These are phyloP conservation scores for Gopherus flavomarginatus DNA, from an alignment of 2,113 vertebrate species.

Conservation along the genomic window DNA sequence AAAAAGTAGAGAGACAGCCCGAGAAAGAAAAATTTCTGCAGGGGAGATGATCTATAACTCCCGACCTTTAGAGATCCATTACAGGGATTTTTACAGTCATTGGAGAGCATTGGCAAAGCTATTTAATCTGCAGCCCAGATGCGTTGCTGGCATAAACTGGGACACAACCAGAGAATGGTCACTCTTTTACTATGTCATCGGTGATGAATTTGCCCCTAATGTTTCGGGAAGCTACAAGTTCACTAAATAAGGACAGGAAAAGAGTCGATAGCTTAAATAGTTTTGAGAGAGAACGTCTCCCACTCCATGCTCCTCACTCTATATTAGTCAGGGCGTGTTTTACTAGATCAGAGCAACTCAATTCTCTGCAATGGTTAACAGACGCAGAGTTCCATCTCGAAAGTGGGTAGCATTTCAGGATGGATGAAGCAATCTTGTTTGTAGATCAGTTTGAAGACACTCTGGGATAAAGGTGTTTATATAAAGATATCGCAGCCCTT, in stretches of 20 bases:
- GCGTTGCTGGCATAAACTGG: not conserved
- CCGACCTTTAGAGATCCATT: not conserved
- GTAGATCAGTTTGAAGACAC: not conserved
- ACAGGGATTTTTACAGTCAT: not conserved
- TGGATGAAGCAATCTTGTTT: not conserved
- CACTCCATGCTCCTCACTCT: not conserved
- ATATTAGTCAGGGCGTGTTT: not conserved
- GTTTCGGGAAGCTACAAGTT: not conserved
- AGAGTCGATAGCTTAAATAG: not conserved
- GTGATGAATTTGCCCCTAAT: not conserved
- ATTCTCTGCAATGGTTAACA: not conserved
- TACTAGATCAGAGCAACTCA: rapidly evolving
- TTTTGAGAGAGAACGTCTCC: not conserved
- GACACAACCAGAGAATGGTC: not conserved
- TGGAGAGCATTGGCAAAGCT: conserved; percentile 2
- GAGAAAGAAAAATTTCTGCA: not conserved
- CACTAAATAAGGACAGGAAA: not conserved
- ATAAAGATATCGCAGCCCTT: not conserved
- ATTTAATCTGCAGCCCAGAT: not conserved
- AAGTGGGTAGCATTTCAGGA: not conserved
- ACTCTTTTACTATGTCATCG: rapidly evolving
- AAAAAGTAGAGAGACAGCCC: not conserved
- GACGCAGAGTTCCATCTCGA: not conserved
- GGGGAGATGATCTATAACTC: not conserved
- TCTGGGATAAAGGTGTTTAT: conserved; percentile 9